Percentiles rank a stretch among this genome's conserved stretches.
Conservation (phyloP, 2,797 vertebrate genomes). For the Argyrosomus regius region DNA sequence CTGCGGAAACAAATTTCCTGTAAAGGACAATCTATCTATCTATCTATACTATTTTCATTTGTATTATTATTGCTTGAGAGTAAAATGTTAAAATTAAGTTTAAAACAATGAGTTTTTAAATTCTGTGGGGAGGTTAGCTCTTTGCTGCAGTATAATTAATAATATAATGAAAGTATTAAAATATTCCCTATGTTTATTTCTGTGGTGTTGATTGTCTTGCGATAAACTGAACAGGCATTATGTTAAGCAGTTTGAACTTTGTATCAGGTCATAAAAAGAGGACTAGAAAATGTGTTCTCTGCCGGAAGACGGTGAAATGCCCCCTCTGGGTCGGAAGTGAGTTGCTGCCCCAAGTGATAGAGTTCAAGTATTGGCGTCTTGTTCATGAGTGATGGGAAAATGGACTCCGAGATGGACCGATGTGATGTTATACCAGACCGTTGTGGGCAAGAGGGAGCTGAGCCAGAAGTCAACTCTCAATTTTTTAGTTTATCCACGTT, state of each 20-base stretch:
- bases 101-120: background rate
- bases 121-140: background rate
- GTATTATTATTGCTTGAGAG: background rate
- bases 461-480: too few species aligned
- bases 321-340: too few species aligned
- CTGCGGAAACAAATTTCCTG: too few species aligned
- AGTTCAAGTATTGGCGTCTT: too few species aligned
- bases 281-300: background rate
- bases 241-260: background rate
- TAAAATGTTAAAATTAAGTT: background rate
- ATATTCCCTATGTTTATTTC: constrained; percentile 40
- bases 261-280: background rate
- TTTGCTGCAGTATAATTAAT: background rate
- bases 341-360: too few species aligned
- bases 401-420: too few species aligned
- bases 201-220: constrained; percentile 5
- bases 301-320: too few species aligned
- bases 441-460: too few species aligned
- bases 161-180: constrained; percentile 32
- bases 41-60: background rate
- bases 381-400: too few species aligned
- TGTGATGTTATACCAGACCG: too few species aligned
- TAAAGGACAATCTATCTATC: too few species aligned
- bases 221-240: constrained; percentile 4
- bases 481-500: too few species aligned